Base-by-base conservation (phyloP, 2,797 vertebrate genomes). In the Antennarius maculatus region DNA sequence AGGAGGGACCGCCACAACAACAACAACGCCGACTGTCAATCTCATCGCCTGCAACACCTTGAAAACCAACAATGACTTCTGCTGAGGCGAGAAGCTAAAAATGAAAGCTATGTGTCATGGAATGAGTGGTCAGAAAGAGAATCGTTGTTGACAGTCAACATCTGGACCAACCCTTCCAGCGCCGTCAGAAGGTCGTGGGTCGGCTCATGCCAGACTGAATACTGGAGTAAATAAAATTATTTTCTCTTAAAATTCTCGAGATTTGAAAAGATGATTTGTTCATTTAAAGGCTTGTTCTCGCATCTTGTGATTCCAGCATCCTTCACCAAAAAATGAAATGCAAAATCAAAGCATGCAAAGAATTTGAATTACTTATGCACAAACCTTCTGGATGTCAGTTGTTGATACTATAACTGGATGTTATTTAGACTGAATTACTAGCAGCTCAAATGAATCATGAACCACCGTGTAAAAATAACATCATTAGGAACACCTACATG, bases 41-140 rank as follows among this genome's bases (percentile, higher is more conserved):
- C 29, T 47, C 18, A 43, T 3, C 54, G 23, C 31, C 34, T 49
- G 42, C 61, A 41, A 74, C 66, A 66, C 60, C 23, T 14, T 39
- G 39, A 81, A 72, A 85, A 17, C 86, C 39, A 39, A 54, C 57
- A 82, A 80, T 60, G 3, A 58, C 27, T 63, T 51, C 67, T 66
- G 57, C 2, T 89, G 88, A 89, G 66, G 79, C 87, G 75, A 84
- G 46, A 50, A 27, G 17, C 43, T 79, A 74, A 66, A 85, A 82
- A 81, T 69, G 29, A 69, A 60, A 66, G 6, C 16, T 5, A 16
- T 62, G 51, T 10, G 60, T 42, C 57, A 62, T 3, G 50, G 46
- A 13, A 42, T 41, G 48, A 42, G 47, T 56, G 23, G 15, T 18
- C 51, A 15, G 15, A 43, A 55, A 60, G 61, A n/a, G 46, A 67